These are phyloP conservation scores for Callimorpha dominula DNA, from an alignment of 2,888 invertebrate species.

Conservation along the genomic window DNA sequence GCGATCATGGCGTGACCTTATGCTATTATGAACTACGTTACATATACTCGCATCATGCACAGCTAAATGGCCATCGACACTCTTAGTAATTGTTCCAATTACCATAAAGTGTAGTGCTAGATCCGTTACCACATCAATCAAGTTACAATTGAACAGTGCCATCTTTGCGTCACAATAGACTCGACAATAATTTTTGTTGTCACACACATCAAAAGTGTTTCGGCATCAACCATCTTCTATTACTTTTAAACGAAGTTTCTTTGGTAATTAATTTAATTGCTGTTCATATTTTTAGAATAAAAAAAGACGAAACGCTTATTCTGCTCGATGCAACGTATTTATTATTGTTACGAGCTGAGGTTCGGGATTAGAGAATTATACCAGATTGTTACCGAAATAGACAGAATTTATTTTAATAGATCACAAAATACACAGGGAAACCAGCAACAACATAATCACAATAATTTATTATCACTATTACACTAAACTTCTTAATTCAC, in stretches of 20 bases:
- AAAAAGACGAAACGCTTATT: no score
- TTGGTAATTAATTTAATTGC: background rate
- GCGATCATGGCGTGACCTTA: background rate
- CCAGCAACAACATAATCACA: no score
- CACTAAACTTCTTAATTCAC: no score
- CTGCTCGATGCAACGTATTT: background rate
- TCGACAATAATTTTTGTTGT: background rate
- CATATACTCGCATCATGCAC: background rate
- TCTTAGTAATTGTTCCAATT: constrained; percentile 27
- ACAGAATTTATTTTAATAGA: no score
- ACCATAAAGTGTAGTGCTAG: constrained; percentile 25
- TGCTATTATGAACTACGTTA: background rate
- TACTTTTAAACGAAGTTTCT: background rate
- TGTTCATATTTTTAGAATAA: background rate
- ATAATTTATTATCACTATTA: no score
- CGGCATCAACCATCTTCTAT: background rate
- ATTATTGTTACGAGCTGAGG: no score
- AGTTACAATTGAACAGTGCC: constrained; percentile 14
- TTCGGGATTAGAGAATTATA: no score
- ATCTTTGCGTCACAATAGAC: constrained; percentile 15
- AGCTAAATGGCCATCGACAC: background rate
- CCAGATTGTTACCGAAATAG: no score
- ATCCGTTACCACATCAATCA: constrained; percentile 14
- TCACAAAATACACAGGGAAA: no score
- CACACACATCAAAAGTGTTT: background rate